Evolutionary conservation across 2,888 invertebrate genomes (phyloP).

Genomic region (Itoplectis maculator): DNA sequence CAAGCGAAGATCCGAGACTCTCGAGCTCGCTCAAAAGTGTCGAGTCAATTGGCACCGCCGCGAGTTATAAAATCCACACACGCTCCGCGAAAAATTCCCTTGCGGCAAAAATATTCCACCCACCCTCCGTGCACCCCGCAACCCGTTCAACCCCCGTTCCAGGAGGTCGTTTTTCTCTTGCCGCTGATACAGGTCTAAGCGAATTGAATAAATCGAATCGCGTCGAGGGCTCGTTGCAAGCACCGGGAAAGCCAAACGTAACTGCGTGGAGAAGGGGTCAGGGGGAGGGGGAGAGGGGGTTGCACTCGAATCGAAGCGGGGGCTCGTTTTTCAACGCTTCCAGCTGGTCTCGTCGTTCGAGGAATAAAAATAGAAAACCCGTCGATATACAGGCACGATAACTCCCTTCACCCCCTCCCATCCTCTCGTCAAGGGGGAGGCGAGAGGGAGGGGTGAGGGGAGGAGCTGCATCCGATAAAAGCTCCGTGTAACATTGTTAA

Average conservation of each 20-base stretch:
- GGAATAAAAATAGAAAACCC: constrained; percentile 1
- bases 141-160: too few relatives aligned
- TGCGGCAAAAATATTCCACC: not conserved
- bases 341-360: constrained; percentile 2
- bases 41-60: too few relatives aligned
- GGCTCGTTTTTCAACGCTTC: constrained; percentile 9
- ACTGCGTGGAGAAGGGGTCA: too few relatives aligned
- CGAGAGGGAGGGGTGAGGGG: too few relatives aligned
- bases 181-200: not conserved
- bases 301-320: not conserved
- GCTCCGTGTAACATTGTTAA: constrained; percentile 17
- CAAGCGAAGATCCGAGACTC: too few relatives aligned
- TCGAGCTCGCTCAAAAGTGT: too few relatives aligned
- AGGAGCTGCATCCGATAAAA: not conserved
- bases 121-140: too few relatives aligned
- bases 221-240: not conserved
- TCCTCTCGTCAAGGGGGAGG: too few relatives aligned
- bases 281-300: too few relatives aligned
- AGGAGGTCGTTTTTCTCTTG: not conserved
- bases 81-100: too few relatives aligned
- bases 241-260: constrained; percentile 18
- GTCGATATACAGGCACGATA: not conserved
- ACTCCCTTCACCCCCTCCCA: not conserved
- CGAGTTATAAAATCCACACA: too few relatives aligned
- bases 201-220: constrained; percentile 27